These are phyloP conservation scores for Cacatua alba DNA, from an alignment of 2,113 vertebrate species.

Conservation along the genomic window DNA sequence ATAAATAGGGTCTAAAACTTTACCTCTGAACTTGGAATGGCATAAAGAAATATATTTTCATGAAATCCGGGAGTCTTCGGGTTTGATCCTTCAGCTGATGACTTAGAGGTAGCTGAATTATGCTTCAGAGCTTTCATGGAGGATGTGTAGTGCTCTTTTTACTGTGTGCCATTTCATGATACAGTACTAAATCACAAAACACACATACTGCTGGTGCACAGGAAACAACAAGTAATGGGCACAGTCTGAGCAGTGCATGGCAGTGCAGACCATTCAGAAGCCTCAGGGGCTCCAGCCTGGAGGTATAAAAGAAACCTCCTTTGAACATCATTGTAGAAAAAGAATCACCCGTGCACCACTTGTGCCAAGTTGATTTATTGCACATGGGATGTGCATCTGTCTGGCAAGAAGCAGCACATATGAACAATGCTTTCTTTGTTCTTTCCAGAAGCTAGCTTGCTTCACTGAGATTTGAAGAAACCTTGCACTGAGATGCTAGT, in stretches of 20 bases:
- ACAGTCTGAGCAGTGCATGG: background rate
- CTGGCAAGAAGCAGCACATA: background rate
- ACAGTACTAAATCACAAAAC: background rate
- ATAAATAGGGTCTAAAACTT: background rate
- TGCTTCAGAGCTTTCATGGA: background rate
- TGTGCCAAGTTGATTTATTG: background rate
- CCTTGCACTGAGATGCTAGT: background rate
- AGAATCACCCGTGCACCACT: background rate
- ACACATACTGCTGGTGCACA: background rate
- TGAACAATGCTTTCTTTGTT: background rate
- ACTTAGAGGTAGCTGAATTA: background rate
- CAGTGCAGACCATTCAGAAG: background rate
- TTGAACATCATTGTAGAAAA: background rate
- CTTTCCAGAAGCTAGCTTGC: background rate
- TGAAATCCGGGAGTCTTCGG: background rate
- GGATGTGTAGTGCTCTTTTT: background rate
- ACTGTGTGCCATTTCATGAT: background rate
- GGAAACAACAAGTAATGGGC: background rate
- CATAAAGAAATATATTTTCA: background rate
- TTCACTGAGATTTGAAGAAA: background rate
- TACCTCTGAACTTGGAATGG: background rate
- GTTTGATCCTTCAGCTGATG: background rate
- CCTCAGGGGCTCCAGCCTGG: background rate
- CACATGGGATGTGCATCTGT: background rate
- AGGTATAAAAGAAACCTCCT: background rate